Evolutionary conservation across 1,140 invertebrate genomes (phyloP), one percentile per base, ranked within the genome.

Genomic region (Amphibalanus amphitrite): DNA sequence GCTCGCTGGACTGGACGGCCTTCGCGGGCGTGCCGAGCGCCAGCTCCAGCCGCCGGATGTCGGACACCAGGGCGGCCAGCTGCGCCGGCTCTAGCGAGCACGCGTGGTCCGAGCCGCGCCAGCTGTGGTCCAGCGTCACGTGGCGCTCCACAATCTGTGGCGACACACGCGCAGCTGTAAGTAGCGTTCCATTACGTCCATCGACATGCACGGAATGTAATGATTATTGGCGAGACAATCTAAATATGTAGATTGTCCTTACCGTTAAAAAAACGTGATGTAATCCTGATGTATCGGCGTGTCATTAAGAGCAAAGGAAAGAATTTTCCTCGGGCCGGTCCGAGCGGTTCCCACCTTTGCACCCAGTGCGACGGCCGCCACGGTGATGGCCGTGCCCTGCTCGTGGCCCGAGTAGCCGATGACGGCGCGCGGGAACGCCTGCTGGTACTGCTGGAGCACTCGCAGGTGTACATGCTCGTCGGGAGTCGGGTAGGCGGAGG

Each of bases 401-500:
- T 91, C 90, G 78, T 91, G 89, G 0, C 89, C 89, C 3, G 89
- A 91, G 79, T 91, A 92, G 3, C 90, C 90, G 70, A 92, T 85
- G 0, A 83, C 80, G n/a, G 87, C 79, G 73, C 86, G 82, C 0
- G 85, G 83, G 80, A 89, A 92, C 25, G 83, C 81, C 29, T 82
- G 78, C 77, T 83, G 83, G 71, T 87, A 87, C 65, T 82, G 80
- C 75, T 84, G 78, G 33, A 92, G 83, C 25, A 89, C 84, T 28
- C 83, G 82, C 47, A 92, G 79, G 78, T 89, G 87, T 59, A 86
- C 84, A 75, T 90, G 85, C 72, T 82, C 79, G 0, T 83, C 81
- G 8, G 84, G 82, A 29, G 88, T 86, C 4, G 90, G 90, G 80
- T 92, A 92, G 0, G 88, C 81, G 0, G 89, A 91, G 30, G 89